These are phyloP conservation scores for Montipora sp. DNA, from an alignment of 64 coral and sea anemone genomes.

Conservation along the genomic window DNA sequence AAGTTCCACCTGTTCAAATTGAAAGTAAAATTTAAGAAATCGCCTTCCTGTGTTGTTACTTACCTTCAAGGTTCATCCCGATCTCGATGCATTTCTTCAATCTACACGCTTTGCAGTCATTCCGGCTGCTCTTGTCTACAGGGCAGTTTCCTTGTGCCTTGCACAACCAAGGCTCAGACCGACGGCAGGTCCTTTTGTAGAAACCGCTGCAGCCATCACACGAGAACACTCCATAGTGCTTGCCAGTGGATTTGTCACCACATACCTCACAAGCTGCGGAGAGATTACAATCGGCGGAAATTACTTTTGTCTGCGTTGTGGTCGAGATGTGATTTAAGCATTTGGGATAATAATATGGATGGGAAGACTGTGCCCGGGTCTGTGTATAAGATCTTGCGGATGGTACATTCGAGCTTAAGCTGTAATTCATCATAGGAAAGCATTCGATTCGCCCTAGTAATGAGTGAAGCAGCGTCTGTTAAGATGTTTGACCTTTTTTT, in stretches of 20 bases:
- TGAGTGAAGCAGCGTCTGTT: not conserved
- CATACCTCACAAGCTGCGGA: constrained; percentile 89
- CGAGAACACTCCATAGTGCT: constrained; percentile 94
- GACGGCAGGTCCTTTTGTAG: constrained; percentile 89
- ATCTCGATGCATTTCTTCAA: constrained; percentile 85
- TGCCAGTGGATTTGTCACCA: constrained; percentile 90
- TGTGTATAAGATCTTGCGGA: not conserved
- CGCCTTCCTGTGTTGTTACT: not conserved
- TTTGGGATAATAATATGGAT: not conserved
- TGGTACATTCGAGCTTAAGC: not conserved
- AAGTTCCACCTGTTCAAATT: too few species aligned
- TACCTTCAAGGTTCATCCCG: constrained; percentile 95
- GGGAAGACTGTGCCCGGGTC: too few species aligned
- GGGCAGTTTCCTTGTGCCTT: constrained; percentile 71
- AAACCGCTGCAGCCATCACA: constrained; percentile 98
- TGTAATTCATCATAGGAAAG: not conserved
- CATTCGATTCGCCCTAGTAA: not conserved
- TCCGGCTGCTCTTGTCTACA: constrained; percentile 87
- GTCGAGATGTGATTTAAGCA: too few species aligned
- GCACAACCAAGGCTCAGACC: constrained; percentile 88
- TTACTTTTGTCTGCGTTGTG: not conserved
- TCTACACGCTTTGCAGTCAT: constrained; percentile 93
- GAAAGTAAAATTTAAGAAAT: too few species aligned
- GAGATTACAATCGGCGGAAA: not conserved
- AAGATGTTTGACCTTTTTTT: not conserved